These are phyloP conservation scores for Tetanocera ferruginea DNA, from an alignment of 2,888 invertebrate species.

Conservation along the genomic window DNA sequence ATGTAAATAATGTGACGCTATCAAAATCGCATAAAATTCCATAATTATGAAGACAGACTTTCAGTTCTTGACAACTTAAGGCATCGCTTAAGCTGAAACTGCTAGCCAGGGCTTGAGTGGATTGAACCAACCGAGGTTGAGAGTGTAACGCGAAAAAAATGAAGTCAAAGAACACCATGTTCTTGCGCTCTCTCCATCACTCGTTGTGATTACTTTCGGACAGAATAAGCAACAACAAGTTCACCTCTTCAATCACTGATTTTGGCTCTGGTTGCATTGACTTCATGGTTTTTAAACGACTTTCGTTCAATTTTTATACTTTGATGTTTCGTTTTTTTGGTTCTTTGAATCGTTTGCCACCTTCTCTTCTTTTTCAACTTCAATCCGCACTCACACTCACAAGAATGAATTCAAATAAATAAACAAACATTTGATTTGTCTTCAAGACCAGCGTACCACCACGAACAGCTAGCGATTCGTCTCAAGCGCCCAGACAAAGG, in stretches of 20 bases:
- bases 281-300: background rate
- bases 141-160: conserved; percentile 40
- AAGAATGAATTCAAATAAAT: conserved; percentile 25
- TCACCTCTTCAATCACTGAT: conserved; percentile 38
- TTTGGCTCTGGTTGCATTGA: background rate
- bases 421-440: conserved; percentile 29
- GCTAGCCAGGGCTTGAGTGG: conserved; percentile 1
- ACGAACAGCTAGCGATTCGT: background rate
- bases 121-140: conserved; percentile 27
- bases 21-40: conserved; percentile 31
- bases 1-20: conserved; percentile 50
- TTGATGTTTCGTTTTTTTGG: background rate
- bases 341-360: background rate
- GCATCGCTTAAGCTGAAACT: conserved; percentile 6
- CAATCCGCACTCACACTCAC: background rate
- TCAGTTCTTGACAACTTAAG: conserved; percentile 17
- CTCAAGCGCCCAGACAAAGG: background rate
- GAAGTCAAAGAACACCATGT: background rate
- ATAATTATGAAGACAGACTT: conserved; percentile 35
- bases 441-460: background rate
- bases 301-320: background rate
- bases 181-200: conserved; percentile 15
- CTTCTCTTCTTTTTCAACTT: conserved; percentile 12
- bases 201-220: conserved; percentile 15
- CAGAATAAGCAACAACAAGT: conserved; percentile 2